These are phyloP conservation scores for Napeogenes inachia DNA, from an alignment of 2,888 invertebrate genomes.

Conservation along the genomic window DNA sequence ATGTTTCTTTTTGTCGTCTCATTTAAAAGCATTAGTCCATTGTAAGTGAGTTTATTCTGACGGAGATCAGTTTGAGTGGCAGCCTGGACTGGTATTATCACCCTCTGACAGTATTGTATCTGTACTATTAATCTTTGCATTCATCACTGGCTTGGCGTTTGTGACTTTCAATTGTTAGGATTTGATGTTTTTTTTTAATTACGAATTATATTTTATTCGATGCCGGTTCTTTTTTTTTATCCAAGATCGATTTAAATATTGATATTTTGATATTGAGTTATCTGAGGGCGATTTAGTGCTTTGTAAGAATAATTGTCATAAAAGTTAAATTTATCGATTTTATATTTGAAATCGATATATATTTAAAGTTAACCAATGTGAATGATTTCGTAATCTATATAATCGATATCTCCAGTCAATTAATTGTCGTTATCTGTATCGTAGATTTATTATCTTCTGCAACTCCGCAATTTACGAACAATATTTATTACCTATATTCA, in stretches of 20 bases:
- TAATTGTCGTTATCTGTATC: conserved; percentile 40
- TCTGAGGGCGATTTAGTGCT: too few relatives aligned
- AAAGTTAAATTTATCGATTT: too few relatives aligned
- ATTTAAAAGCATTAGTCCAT: conserved; percentile 50
- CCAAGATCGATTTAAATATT: too few relatives aligned
- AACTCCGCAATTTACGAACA: conserved; percentile 47
- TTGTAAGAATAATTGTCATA: too few relatives aligned
- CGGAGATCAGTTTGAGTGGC: conserved; percentile 51
- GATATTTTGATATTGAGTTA: too few relatives aligned
- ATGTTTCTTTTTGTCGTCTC: conserved; percentile 42
- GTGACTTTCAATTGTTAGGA: conserved; percentile 20
- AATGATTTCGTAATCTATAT: conserved; percentile 38
- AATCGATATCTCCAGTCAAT: conserved; percentile 40
- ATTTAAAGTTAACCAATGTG: conserved; percentile 1
- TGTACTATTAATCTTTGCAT: conserved; percentile 40
- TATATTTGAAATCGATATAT: too few relatives aligned
- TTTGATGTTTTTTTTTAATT: too few relatives aligned
- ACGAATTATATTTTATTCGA: neutral
- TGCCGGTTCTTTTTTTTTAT: neutral
- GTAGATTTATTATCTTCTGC: conserved; percentile 36
- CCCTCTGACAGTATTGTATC: conserved; percentile 24
- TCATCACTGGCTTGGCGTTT: conserved; percentile 35
- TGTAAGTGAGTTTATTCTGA: conserved; percentile 47
- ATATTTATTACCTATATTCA: neutral
- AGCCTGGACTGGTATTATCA: conserved; percentile 34